These are phyloP conservation scores for Eupsilia transversa DNA, from an alignment of 2,888 invertebrate genomes.

Conservation along the genomic window DNA sequence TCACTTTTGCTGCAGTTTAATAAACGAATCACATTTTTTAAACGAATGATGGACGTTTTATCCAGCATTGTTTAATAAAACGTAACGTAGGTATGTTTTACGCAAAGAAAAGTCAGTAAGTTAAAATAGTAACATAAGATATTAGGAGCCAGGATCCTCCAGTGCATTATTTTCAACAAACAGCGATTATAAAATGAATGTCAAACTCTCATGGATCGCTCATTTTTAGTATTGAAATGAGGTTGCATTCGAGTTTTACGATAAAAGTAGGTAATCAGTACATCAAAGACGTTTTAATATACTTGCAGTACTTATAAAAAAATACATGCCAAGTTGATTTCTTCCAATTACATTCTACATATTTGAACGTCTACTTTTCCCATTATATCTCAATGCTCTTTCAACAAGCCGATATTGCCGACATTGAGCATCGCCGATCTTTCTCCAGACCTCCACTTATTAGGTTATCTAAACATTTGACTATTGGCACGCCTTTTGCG, in stretches of 20 bases:
- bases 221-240: neutral
- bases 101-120: too few species aligned
- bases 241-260: neutral
- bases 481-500: constrained; percentile 62
- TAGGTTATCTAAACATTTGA: constrained; percentile 68
- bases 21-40: neutral
- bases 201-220: neutral
- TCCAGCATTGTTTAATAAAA: too few species aligned
- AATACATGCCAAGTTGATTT: neutral
- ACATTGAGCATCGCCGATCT: constrained; percentile 45
- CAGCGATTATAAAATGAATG: neutral
- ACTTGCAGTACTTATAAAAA: neutral
- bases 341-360: constrained; percentile 11
- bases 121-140: too few species aligned
- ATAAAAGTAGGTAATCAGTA: neutral
- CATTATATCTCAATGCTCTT: constrained; percentile 34
- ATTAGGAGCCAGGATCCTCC: neutral
- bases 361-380: constrained; percentile 4
- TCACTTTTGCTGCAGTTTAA: neutral
- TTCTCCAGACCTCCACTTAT: constrained; percentile 57
- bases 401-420: constrained; percentile 43
- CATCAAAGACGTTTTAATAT: neutral
- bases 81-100: too few species aligned
- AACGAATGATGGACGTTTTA: neutral
- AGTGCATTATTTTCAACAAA: neutral